A percentile compares a stretch with the other conserved stretches of the same genome.
Conservation (phyloP, 30 jellyfish, hydroid and myxozoan genomes). For the Pelagia noctiluca region DNA sequence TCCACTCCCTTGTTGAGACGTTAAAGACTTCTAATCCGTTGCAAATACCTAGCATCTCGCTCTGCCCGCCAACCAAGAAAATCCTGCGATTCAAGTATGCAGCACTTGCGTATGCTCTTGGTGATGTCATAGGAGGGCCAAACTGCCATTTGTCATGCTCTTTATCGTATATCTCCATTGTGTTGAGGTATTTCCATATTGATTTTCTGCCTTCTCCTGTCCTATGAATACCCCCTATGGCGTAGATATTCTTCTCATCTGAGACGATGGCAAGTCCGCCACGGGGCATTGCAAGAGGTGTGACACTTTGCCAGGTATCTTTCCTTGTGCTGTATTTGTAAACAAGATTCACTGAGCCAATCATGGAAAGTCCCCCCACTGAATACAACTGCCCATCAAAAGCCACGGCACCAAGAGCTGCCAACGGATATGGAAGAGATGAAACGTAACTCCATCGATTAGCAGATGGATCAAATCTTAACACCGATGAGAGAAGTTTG, state of each 20-base stretch:
- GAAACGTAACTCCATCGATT: slow-evolving; percentile 89
- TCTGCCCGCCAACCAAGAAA: slow-evolving; percentile 92
- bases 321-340: slow-evolving; percentile 84
- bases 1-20: slow-evolving; percentile 79
- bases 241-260: slow-evolving; percentile 79
- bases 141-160: slow-evolving; percentile 73
- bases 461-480: slow-evolving; percentile 86
- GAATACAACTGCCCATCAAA: slow-evolving; percentile 90
- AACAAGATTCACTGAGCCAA: slow-evolving; percentile 79
- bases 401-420: slow-evolving; percentile 89
- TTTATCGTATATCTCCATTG: slow-evolving; percentile 82
- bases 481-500: slow-evolving; percentile 75
- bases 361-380: slow-evolving; percentile 86
- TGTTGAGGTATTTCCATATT: slow-evolving; percentile 86
- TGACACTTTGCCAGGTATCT: slow-evolving; percentile 88
- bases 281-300: slow-evolving; percentile 80
- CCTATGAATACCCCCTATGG: slow-evolving; percentile 88
- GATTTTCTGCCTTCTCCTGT: slow-evolving; percentile 76
- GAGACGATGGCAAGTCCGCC: slow-evolving; percentile 86
- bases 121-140: slow-evolving; percentile 65
- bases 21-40: slow-evolving; percentile 88
- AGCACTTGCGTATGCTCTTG: slow-evolving; percentile 94
- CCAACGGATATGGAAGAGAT: slow-evolving; percentile 84
- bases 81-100: slow-evolving; percentile 74
- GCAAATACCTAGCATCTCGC: slow-evolving; percentile 81